Evolutionary conservation across 1,140 invertebrate species (phyloP).

Genomic region (Calephelis virginiensis): DNA sequence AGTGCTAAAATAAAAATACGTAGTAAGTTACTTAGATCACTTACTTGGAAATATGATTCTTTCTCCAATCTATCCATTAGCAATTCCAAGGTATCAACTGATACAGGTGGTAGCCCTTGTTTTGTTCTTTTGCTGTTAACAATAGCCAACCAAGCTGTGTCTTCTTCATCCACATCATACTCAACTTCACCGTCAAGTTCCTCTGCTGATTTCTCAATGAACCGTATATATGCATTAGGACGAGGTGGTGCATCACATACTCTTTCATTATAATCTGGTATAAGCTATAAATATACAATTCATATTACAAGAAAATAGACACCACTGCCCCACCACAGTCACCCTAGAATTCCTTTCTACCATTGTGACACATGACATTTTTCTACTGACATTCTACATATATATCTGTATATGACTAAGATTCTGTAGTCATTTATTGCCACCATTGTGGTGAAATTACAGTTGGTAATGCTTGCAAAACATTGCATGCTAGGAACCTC

Average conservation of each 20-base stretch:
- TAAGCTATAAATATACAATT: conserved; percentile 43
- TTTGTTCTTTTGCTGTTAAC: conserved; percentile 90
- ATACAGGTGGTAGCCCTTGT: conserved; percentile 84
- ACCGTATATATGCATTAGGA: conserved; percentile 78
- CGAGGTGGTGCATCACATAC: conserved; percentile 85
- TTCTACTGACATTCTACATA: too few relatives aligned
- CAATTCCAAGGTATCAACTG: conserved; percentile 93
- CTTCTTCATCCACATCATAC: conserved; percentile 99
- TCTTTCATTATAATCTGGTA: conserved; percentile 67
- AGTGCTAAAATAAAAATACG: too few relatives aligned
- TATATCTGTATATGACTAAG: too few relatives aligned
- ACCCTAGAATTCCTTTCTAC: too few relatives aligned
- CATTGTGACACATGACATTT: too few relatives aligned
- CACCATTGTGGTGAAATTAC: too few relatives aligned
- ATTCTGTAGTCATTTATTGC: too few relatives aligned
- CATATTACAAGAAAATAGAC: neutral
- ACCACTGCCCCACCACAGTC: too few relatives aligned
- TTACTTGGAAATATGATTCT: conserved; percentile 95
- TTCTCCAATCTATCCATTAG: conserved; percentile 98
- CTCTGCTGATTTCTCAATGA: conserved; percentile 96
- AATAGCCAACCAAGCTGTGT: conserved; percentile 93
- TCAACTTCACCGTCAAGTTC: conserved; percentile 96
- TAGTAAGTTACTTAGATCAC: neutral
- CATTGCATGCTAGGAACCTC: too few relatives aligned
- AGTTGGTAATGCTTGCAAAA: too few relatives aligned